Evolutionary conservation across 1,140 invertebrate species (phyloP).

Genomic region (Formica selysi): DNA sequence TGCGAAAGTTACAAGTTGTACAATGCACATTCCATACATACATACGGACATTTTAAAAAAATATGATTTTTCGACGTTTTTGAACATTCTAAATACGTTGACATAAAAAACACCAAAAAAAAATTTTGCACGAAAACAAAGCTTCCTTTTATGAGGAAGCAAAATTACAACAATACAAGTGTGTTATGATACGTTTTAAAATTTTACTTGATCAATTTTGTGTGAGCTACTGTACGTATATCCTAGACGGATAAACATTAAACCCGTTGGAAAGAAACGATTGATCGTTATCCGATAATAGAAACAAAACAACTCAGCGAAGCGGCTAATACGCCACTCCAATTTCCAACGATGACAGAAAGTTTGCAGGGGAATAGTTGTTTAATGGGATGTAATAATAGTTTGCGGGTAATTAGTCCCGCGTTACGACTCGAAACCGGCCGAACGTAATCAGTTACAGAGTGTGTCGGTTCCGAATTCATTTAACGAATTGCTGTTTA

Average conservation of each 20-base stretch:
- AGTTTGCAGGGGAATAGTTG: conserved; percentile 76
- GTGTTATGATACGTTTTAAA: background rate
- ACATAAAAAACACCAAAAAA: too few relatives aligned
- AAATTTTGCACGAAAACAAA: too few relatives aligned
- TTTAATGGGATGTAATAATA: conserved; percentile 78
- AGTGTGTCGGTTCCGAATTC: conserved; percentile 41
- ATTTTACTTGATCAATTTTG: conserved; percentile 31
- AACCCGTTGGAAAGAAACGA: conserved; percentile 70
- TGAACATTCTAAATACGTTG: too few relatives aligned
- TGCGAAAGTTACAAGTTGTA: too few relatives aligned
- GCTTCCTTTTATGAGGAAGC: too few relatives aligned
- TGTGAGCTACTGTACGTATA: background rate
- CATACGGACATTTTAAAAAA: too few relatives aligned
- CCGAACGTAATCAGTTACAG: conserved; percentile 68
- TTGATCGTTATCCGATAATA: conserved; percentile 78
- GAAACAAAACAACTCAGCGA: conserved; percentile 74
- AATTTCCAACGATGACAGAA: conserved; percentile 69
- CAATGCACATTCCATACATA: too few relatives aligned
- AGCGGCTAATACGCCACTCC: conserved; percentile 72
- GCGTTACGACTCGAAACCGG: conserved; percentile 66
- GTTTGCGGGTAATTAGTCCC: conserved; percentile 80
- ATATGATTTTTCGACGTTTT: too few relatives aligned
- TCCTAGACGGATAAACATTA: conserved; percentile 44
- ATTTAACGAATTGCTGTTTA: conserved; percentile 62
- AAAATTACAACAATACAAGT: background rate